Conservation (phyloP, 2,113 vertebrate species). For the Rhinichthys klamathensis region DNA sequence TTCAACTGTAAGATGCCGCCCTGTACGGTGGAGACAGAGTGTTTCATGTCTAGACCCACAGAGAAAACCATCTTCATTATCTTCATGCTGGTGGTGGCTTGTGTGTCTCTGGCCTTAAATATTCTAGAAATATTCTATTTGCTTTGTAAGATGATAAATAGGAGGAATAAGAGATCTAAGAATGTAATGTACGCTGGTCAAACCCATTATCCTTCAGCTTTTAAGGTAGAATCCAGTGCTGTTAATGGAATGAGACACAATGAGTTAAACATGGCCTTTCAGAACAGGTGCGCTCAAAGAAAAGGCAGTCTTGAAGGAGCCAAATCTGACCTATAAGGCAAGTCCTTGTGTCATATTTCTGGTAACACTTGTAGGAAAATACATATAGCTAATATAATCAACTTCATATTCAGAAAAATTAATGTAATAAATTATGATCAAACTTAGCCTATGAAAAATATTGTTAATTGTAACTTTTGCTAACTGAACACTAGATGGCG, state of each 20-base stretch:
- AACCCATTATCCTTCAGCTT: neutral
- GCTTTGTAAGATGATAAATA: constrained; percentile 76
- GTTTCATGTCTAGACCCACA: constrained; percentile 86
- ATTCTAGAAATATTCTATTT: constrained; percentile 86
- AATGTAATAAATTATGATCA: neutral
- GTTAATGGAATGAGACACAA: constrained; percentile 38
- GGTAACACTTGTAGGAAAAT: neutral
- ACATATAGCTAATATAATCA: neutral
- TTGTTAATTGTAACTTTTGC: neutral
- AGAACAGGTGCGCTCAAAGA: neutral
- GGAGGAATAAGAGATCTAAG: neutral
- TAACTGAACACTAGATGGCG: constrained; percentile 22
- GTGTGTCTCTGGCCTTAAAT: constrained; percentile 86
- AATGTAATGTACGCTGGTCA: neutral
- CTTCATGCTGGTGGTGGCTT: constrained; percentile 88
- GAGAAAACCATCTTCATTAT: constrained; percentile 79
- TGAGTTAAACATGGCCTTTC: constrained; percentile 12
- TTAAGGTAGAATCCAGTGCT: neutral
- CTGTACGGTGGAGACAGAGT: constrained; percentile 75
- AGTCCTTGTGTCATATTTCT: neutral
- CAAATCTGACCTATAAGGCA: neutral
- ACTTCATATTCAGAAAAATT: neutral
- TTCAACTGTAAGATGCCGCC: constrained; percentile 79
- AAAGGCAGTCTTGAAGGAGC: neutral
- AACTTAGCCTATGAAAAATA: neutral